Base-by-base conservation (phyloP, 2,888 invertebrate genomes). In the Caenorhabditis uteleia region DNA sequence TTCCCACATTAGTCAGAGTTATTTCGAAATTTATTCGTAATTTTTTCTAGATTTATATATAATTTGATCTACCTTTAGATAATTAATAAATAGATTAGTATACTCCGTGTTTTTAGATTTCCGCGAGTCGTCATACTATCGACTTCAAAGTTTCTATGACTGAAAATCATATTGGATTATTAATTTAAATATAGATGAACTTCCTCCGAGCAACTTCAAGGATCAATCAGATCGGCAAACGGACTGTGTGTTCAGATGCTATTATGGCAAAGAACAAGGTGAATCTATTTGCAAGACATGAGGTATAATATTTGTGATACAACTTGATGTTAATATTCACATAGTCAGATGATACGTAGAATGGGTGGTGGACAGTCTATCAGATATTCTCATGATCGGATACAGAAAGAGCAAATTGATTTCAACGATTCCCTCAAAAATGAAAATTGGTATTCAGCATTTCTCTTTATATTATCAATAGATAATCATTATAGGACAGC, bases 1-100 rank as follows among this genome's bases (percentile, higher is more conserved):
- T 91, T 5, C 92, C 93, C 0, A 84, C 89, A 8, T 92, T 93
- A 92, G 90, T 93, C 7, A 86, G 88, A 73, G 85, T 88, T 2
- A 89, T 92, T 21, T 91, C 92, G 7, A 87, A 88, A 67, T 85
- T 91, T 48, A 90, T 92, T 83, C 88, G 89, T 80, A 88, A 88
- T 33, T 91, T 89, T 82, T 91, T 91, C 84, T 91, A 85, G 84
- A 20, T 18, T 39, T 27, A 14, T 39, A 21, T 39, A 26, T 49
- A 14, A 10, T 23, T 40, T 20, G 26, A 20, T 39, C n/a, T n/a
- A n/a, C n/a, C n/a, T n/a, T n/a, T n/a, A n/a, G n/a, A n/a, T n/a
- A n/a, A n/a, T n/a, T n/a, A n/a, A n/a, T n/a, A n/a, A n/a, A n/a
- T n/a, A n/a, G n/a, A n/a, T n/a, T n/a, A n/a, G n/a, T n/a, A n/a